Evolutionary conservation across 2,797 vertebrate genomes (phyloP), one percentile per base, ranked within the genome.

Genomic region (Ambastaia sidthimunki): DNA sequence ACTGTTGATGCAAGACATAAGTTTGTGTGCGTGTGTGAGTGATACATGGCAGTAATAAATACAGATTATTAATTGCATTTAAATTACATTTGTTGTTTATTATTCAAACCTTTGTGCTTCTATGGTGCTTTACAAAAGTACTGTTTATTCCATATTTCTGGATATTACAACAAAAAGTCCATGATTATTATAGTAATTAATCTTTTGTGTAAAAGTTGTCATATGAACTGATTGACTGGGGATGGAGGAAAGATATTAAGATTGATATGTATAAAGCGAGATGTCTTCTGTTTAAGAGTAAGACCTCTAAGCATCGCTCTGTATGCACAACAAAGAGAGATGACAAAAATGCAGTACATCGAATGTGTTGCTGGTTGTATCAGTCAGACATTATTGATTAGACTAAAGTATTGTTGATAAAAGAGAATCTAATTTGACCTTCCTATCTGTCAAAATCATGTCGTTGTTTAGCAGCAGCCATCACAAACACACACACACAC

Each of bases 361-460:
- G 91, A 92, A 91, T 88, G 82, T 85, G 60, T 84, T 88, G 91
- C 91, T 89, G 89, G 87, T 89, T 83, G 84, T 87, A 86, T 87
- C 72, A 89, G 87, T 84, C 75, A 76, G 89, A 85, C 85, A 84
- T 88, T 93, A 93, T 93, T 92, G 93, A 94, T 93, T 91, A 81
- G 87, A 86, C 85, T 72, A 89, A 88, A 86, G 78, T 74, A 84
- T 93, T 94, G 94, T 94, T 92, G 91, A 94, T 93, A 90, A 78
- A 65, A 93, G 89, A 87, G 89, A 92, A 92, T 94, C 91, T 93
- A 92, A 94, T 94, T 91, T 89, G 89, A 90, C 90, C 86, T 87
- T 83, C 90, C 92, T 91, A 85, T 94, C 92, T 91, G 90, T 94
- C 93, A 93, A 91, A 83, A 89, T 92, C 91, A 92, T 91, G 91